Evolutionary conservation across 2,113 vertebrate genomes (phyloP), one percentile per base, ranked within the genome.

Genomic region (Electrona antarctica): DNA sequence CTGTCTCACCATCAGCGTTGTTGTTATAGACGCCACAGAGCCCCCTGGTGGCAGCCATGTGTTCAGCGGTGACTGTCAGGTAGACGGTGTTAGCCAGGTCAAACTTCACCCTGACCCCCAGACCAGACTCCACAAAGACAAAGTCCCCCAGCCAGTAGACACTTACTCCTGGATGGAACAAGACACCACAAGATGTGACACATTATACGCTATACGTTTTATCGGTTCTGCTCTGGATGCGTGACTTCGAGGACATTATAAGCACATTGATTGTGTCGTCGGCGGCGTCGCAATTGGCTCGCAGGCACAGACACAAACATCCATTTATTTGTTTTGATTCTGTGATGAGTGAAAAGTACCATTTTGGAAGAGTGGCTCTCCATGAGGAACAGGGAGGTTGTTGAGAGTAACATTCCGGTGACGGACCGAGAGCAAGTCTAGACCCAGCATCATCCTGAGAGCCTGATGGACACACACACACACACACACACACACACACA

Each of bases 131-230:
- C 83, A 97, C 90, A 2, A 96, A 94, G 77, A 97, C 85, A 88
- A 96, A 96, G 74, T 97, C 96, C 0, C 96, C 97, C 0, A 95
- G 90, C 97, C 96, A 98, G 4, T 92, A 92, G 46, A 97, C 75
- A 8, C 93, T 94, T 69, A 98, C 91, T 15, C 96, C 96, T 98
- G 88, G 1, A 46, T 0, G 7, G 1, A 10, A 33, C 63, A 65
- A 7, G 11, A 7, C 11, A 50, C 29, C 21, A 21, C 21, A 21
- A 21, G 21, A 21, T 21, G 21, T 21, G 21, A 21, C 21, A 21
- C 21, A 21, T 21, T 21, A 21, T 21, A 21, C 21, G 21, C 21
- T 21, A 21, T 21, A 21, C 21, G 21, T 21, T 21, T 1, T 21
- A 1, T 21, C 21, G 2, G 21, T 21, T 21, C 21, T 21, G 21